These are phyloP conservation scores for Varanus komodoensis DNA, from an alignment of 2,113 vertebrate genomes.

Conservation along the genomic window DNA sequence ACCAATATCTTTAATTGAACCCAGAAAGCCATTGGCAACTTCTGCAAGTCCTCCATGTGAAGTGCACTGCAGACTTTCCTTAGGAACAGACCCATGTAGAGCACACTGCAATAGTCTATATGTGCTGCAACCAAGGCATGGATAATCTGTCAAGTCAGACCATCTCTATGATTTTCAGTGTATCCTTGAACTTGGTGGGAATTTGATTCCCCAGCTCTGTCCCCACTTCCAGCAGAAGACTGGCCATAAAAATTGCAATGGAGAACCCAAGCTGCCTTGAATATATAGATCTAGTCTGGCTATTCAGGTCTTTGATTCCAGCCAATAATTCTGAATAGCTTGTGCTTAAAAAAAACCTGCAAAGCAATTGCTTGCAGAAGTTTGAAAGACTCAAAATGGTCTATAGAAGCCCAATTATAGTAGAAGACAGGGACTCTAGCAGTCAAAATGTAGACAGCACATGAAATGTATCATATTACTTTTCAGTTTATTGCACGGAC, in stretches of 20 bases:
- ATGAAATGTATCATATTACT: rapidly evolving
- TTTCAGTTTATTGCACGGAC: background rate
- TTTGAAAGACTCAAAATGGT: background rate
- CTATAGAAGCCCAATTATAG: background rate
- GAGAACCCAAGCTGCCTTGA: background rate
- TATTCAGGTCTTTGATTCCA: background rate
- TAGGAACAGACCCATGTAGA: no score
- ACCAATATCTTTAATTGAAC: no score
- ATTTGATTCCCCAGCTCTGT: background rate
- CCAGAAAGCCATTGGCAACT: no score
- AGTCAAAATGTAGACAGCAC: background rate
- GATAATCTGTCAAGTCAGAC: no score
- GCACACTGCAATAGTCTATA: no score
- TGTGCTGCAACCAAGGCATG: no score
- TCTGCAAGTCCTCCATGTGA: no score
- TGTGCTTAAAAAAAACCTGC: background rate
- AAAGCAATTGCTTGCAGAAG: background rate
- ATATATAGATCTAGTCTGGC: background rate
- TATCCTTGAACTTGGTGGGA: background rate
- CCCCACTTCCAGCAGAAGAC: background rate
- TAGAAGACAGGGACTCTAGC: background rate
- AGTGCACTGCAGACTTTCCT: no score
- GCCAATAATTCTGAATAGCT: background rate
- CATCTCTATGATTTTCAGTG: background rate
- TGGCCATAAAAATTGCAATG: no score